Evolutionary conservation across 2,797 vertebrate genomes (phyloP).

Genomic region (Ptychadena robeensis): DNA sequence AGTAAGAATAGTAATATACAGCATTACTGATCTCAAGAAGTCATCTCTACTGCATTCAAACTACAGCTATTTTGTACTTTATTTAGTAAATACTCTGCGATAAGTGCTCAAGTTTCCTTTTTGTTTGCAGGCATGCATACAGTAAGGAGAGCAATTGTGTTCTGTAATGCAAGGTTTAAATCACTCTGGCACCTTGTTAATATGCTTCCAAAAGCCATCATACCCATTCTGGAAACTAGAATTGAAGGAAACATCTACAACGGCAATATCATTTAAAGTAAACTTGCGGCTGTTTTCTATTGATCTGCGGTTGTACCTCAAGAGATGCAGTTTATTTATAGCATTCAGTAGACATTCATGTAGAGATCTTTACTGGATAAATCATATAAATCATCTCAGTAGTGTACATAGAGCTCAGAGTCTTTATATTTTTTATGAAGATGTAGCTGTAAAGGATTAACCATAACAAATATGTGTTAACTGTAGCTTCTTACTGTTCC

Average conservation of each 20-base stretch:
- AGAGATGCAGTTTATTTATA: slow-evolving; percentile 6
- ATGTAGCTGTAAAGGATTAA: not conserved
- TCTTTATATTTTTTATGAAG: not conserved
- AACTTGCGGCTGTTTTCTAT: slow-evolving; percentile 7
- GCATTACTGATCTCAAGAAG: not conserved
- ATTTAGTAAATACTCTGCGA: not conserved
- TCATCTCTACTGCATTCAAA: not conserved
- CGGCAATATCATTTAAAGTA: slow-evolving; percentile 12
- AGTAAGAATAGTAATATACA: not conserved
- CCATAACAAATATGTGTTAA: not conserved
- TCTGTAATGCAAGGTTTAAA: slow-evolving; percentile 16
- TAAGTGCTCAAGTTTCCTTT: slow-evolving; percentile 1
- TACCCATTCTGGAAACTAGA: not conserved
- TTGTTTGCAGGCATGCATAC: not conserved
- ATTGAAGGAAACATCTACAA: slow-evolving; percentile 25
- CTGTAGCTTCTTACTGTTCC: not conserved
- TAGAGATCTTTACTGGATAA: not conserved
- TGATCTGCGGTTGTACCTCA: slow-evolving; percentile 4
- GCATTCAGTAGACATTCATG: not conserved
- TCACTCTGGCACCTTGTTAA: slow-evolving; percentile 13
- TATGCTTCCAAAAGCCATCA: slow-evolving; percentile 21
- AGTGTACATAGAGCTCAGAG: not conserved
- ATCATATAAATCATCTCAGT: not conserved
- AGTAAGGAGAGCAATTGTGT: not conserved
- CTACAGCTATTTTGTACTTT: not conserved